Evolutionary conservation across 2,888 invertebrate genomes (phyloP).

Genomic region (Liopterus haemorrhoidalis): DNA sequence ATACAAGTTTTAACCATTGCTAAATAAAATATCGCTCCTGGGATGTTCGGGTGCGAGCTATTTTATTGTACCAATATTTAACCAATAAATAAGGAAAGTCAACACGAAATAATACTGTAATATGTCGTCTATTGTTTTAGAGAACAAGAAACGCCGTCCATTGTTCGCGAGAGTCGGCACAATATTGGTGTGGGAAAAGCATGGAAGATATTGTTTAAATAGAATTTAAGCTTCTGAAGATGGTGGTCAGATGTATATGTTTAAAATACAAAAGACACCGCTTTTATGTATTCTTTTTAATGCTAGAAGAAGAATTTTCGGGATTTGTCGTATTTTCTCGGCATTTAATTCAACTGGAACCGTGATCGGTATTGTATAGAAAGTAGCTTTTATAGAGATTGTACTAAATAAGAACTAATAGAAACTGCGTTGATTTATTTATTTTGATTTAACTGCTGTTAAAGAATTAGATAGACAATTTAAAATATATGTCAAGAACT

Average conservation of each 20-base stretch:
- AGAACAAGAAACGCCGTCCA: constrained; percentile 3
- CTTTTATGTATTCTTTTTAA: not conserved
- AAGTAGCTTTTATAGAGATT: not conserved
- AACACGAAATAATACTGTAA: constrained; percentile 18
- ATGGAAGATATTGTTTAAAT: too few relatives aligned
- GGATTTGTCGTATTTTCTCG: not conserved
- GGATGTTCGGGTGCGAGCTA: not conserved
- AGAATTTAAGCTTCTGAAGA: too few relatives aligned
- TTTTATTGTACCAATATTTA: constrained; percentile 16
- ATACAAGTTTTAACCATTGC: too few relatives aligned
- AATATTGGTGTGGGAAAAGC: too few relatives aligned
- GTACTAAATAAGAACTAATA: not conserved
- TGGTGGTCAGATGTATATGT: too few relatives aligned
- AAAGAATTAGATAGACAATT: too few relatives aligned
- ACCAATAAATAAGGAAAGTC: constrained; percentile 13
- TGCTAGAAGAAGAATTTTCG: not conserved
- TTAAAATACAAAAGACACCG: constrained; percentile 12
- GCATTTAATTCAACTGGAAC: not conserved
- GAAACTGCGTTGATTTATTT: not conserved
- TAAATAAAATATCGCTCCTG: too few relatives aligned
- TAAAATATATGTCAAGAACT: too few relatives aligned
- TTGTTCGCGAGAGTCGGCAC: constrained; percentile 1
- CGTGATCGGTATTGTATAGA: not conserved
- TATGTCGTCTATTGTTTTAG: constrained; percentile 18
- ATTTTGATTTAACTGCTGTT: too few relatives aligned